phyloP scores from a whole-genome alignment of 2,113 vertebrate species.

The Chrysemys picta region DNA sequence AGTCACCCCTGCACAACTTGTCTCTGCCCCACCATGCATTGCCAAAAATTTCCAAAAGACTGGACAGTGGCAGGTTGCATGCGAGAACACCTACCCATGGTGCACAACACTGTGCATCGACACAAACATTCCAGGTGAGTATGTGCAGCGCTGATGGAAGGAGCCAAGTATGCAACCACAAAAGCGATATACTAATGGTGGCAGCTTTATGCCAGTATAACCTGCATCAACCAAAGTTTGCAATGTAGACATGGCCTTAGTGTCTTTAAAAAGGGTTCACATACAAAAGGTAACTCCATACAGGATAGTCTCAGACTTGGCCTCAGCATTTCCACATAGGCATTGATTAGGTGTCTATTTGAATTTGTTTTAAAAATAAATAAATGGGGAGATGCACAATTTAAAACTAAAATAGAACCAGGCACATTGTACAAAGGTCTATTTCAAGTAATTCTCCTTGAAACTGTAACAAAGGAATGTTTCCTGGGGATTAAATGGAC shows the following conservation, averaged over 20 bases:
- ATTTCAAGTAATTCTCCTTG: slow-evolving; percentile 90
- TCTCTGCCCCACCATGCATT: background rate
- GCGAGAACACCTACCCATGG: background rate
- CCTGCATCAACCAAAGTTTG: background rate
- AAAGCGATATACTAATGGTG: background rate
- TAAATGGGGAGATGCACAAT: slow-evolving; percentile 81
- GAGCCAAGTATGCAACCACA: background rate
- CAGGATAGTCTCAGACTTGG: slow-evolving; percentile 74
- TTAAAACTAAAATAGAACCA: slow-evolving; percentile 86
- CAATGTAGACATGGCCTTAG: slow-evolving; percentile 3
- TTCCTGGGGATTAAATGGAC: slow-evolving; percentile 89
- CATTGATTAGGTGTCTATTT: slow-evolving; percentile 81
- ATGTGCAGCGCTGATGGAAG: background rate
- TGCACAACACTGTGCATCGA: background rate
- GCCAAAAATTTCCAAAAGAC: background rate
- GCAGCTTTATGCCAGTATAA: background rate
- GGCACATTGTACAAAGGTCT: slow-evolving; percentile 85
- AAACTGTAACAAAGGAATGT: slow-evolving; percentile 87
- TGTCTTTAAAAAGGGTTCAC: slow-evolving; percentile 69
- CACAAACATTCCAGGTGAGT: background rate
- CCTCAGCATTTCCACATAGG: slow-evolving; percentile 76
- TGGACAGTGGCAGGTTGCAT: background rate
- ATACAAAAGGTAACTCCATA: slow-evolving; percentile 79
- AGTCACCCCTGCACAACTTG: background rate
- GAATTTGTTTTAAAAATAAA: slow-evolving; percentile 60